Conservation (phyloP, 2,113 vertebrate genomes). For the Ancistrus triradiatus region DNA sequence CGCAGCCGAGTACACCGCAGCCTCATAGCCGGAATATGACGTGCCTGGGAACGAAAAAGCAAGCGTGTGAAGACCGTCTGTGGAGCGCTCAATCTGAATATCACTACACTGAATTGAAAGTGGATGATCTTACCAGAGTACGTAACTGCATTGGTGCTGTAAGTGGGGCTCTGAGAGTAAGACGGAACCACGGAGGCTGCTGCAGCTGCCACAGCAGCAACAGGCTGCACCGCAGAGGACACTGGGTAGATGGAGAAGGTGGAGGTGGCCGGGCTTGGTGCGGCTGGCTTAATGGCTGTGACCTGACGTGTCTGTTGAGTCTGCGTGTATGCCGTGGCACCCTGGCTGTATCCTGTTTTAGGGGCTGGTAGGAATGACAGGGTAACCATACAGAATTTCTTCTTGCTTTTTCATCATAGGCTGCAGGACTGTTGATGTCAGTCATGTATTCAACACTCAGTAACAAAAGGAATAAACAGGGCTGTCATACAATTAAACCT, state of each 20-base stretch:
- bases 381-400: too few species aligned
- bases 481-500: too few species aligned
- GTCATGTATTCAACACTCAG: too few species aligned
- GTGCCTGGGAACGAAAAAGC: constrained; percentile 81
- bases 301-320: constrained; percentile 94
- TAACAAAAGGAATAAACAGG: too few species aligned
- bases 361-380: constrained; percentile 69
- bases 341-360: constrained; percentile 92
- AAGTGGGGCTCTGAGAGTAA: constrained; percentile 94
- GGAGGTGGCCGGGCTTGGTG: constrained; percentile 88
- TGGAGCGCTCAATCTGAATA: too few species aligned
- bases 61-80: too few species aligned
- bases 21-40: constrained; percentile 95
- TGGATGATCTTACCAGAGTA: constrained; percentile 87
- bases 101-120: background rate
- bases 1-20: constrained; percentile 95
- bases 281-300: constrained; percentile 95
- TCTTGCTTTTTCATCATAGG: too few species aligned
- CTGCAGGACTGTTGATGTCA: too few species aligned
- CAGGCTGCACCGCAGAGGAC: constrained; percentile 90
- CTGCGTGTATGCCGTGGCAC: constrained; percentile 91
- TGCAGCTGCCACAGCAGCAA: constrained; percentile 72
- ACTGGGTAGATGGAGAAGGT: constrained; percentile 97
- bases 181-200: constrained; percentile 88
- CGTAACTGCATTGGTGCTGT: constrained; percentile 95